These are phyloP conservation scores for Orchestia grillus DNA, from an alignment of 1,140 invertebrate genomes.

Conservation along the genomic window DNA sequence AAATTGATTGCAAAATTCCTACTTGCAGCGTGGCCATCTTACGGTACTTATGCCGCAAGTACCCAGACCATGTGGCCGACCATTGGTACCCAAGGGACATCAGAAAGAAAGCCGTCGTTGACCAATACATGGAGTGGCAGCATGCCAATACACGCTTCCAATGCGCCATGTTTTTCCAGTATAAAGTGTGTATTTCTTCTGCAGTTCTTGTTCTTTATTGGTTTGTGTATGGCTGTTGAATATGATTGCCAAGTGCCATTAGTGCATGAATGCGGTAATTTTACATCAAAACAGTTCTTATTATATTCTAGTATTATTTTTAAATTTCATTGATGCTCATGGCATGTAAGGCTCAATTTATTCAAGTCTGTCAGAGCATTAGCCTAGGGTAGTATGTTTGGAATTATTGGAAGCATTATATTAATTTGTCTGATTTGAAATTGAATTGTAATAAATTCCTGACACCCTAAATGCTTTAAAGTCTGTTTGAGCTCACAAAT, in stretches of 20 bases:
- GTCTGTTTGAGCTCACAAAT: too few relatives aligned
- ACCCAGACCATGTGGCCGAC: slow-evolving; percentile 73
- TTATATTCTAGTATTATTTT: too few relatives aligned
- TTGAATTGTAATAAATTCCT: too few relatives aligned
- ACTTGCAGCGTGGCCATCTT: slow-evolving; percentile 81
- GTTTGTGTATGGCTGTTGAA: not conserved
- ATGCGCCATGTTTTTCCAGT: slow-evolving; percentile 79
- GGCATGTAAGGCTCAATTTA: too few relatives aligned
- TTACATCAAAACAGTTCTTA: too few relatives aligned
- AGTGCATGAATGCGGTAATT: not conserved
- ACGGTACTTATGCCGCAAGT: slow-evolving; percentile 76
- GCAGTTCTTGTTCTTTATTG: not conserved
- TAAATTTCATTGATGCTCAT: too few relatives aligned
- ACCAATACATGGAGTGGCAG: slow-evolving; percentile 91
- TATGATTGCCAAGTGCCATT: not conserved
- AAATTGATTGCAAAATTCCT: not conserved
- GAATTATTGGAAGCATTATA: too few relatives aligned
- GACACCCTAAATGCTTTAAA: too few relatives aligned
- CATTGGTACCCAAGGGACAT: slow-evolving; percentile 82
- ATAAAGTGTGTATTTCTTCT: slow-evolving; percentile 73
- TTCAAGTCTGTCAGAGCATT: too few relatives aligned
- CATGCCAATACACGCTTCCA: slow-evolving; percentile 80
- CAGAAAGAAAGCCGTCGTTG: slow-evolving; percentile 79
- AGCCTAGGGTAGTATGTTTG: too few relatives aligned
- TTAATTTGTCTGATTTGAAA: too few relatives aligned